Evolutionary conservation across 2,888 invertebrate species (phyloP).

Genomic region (Steinernema hermaphroditum): DNA sequence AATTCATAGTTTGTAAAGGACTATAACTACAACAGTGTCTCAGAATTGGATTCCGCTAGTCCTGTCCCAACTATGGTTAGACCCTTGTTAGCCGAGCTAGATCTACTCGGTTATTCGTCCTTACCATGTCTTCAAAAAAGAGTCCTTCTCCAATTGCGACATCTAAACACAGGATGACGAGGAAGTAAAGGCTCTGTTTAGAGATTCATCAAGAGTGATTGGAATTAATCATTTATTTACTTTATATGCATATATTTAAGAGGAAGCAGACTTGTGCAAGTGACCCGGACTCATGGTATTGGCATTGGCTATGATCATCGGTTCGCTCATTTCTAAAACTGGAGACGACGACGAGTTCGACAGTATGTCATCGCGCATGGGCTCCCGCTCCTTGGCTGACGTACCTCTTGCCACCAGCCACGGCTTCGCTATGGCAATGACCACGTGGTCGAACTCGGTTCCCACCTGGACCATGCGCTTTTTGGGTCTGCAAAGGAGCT

Average conservation of each 20-base stretch:
- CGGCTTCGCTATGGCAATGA: constrained; percentile 53
- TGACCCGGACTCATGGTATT: constrained; percentile 30
- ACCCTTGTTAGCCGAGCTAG: too few species aligned
- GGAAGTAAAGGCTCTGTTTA: too few species aligned
- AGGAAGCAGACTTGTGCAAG: constrained; percentile 26
- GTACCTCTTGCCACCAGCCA: constrained; percentile 7
- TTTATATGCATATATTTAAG: neutral
- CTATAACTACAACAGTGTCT: too few species aligned
- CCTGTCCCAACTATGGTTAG: too few species aligned
- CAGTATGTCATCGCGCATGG: neutral
- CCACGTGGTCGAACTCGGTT: constrained; percentile 61
- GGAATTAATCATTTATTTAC: neutral
- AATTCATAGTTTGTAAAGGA: too few species aligned
- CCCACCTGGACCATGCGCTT: constrained; percentile 42
- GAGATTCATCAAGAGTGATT: neutral
- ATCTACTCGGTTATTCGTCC: too few species aligned
- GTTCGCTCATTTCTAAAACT: constrained; percentile 18
- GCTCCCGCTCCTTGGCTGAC: neutral
- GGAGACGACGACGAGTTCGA: constrained; percentile 16
- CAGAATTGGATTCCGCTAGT: too few species aligned
- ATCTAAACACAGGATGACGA: too few species aligned
- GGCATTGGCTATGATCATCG: constrained; percentile 26
- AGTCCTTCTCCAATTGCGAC: too few species aligned
- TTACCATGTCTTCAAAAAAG: too few species aligned
- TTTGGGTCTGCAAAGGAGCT: constrained; percentile 3